Base-by-base conservation (phyloP, 2,797 vertebrate genomes). In the Merluccius polli region DNA sequence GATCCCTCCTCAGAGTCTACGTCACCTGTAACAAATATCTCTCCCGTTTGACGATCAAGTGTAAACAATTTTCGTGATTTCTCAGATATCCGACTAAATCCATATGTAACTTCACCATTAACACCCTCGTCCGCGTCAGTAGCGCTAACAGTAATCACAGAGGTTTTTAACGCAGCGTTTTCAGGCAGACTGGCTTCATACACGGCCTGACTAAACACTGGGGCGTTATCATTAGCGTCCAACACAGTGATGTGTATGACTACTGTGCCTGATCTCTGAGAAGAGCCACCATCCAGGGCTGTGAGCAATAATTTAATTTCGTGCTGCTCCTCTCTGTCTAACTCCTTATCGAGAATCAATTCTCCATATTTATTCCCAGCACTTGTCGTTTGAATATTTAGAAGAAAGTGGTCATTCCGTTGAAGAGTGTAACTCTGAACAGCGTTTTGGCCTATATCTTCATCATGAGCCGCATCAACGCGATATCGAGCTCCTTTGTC, bases 211-310 rank as follows among this genome's bases (percentile, higher is more conserved):
- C 77, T 87, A 36, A 91, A 91, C 36, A 89, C 86, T 65, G 90
- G 91, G 15, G 76, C 81, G 75, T 91, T 91, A 81, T 92, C 91
- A 81, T 92, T 92, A 30, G 89, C 88, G 81, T 92, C 91, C 68
- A 92, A 78, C 3, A 91, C 87, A 72, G 76, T 87, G 41, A 92
- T 76, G 65, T 69, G 84, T 74, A 91, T 89, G 1, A 77, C 73
- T 21, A 86, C 86, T 32, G 87, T 88, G 27, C 89, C 90, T 78
- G 91, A 91, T 88, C 86, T 92, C 78, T 82, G 86, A 74, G 90
- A 89, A 71, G 81, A 85, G 1, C 92, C 92, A 0, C 92, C 91
- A 33, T 92, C 91, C 21, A 87, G 10, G 18, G 92, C 93, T 32
- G 88, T 88, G 0, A 93, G 79, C 0, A 89, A 12, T 35, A 93